These are phyloP conservation scores for Apodemus speciosus DNA, from an alignment of 2,113 vertebrate species.

Conservation along the genomic window DNA sequence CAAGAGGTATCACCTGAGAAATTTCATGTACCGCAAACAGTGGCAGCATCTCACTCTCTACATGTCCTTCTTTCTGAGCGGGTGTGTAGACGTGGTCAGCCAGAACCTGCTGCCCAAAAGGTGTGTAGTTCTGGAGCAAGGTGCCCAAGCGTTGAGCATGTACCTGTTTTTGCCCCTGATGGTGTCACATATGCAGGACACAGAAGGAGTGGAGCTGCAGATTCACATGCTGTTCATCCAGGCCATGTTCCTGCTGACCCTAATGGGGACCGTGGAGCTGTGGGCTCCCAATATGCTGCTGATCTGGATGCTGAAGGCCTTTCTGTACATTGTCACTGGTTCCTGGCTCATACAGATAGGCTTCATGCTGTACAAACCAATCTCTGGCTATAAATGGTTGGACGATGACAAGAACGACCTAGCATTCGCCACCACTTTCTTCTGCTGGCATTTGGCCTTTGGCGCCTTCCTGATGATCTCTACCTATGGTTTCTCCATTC, in stretches of 20 bases:
- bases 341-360: conserved; percentile 80
- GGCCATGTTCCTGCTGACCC: conserved; percentile 48
- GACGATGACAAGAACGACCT: conserved; percentile 63
- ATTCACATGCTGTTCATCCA: conserved; percentile 60
- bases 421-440: conserved; percentile 77
- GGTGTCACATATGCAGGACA: conserved; percentile 67
- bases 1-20: conserved; percentile 46
- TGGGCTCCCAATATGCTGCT: conserved; percentile 47
- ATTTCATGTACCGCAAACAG: conserved; percentile 60
- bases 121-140: conserved; percentile 55
- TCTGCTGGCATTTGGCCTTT: conserved; percentile 78
- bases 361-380: conserved; percentile 76
- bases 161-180: conserved; percentile 56
- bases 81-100: conserved; percentile 63
- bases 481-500: conserved; percentile 50
- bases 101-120: conserved; percentile 68
- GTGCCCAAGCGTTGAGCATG: conserved; percentile 32
- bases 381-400: conserved; percentile 75
- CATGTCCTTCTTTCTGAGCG: conserved; percentile 51
- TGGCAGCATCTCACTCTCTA: conserved; percentile 78
- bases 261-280: conserved; percentile 46
- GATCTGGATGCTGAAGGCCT: conserved; percentile 73
- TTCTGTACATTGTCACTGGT: conserved; percentile 64
- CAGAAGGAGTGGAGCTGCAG: conserved; percentile 68
- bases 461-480: conserved; percentile 57